Base-by-base conservation (phyloP, 2,797 vertebrate genomes). In the Argyrosomus regius region DNA sequence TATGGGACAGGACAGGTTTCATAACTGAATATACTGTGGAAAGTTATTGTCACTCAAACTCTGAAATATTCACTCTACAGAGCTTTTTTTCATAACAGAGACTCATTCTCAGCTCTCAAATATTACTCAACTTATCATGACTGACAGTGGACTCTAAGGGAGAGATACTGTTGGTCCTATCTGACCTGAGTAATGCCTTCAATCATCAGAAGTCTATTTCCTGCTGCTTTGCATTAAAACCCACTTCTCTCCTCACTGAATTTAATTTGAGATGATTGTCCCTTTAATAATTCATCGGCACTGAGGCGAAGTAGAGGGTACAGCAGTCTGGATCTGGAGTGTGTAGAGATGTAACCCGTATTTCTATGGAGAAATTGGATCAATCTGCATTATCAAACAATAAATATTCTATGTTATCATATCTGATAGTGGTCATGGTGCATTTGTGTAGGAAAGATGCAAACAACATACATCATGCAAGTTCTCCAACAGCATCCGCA, bases 201-300 rank as follows among this genome's bases (percentile, higher is more conserved):
- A 66, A 50, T 82, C 65, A 77, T 64, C 49, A 74, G 16, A 69
- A 31, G 72, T 66, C 62, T 56, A 24, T 87, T 78, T 84, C 61
- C 82, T 76, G 63, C 72, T 65, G 39, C 80, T 75, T 83, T 78
- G 52, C 83, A 90, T 91, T 82, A 84, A 85, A 89, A 70, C 45
- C 58, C 78, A 56, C 78, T 76, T 77, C 75, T 72, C 79, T 61
- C 43, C 48, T 67, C 9, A 1, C 20, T 86, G 81, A 86, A 85
- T 86, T 89, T 82, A 75, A 92, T 91, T 89, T 86, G 54, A 90
- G 60, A 87, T 69, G 88, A 92, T 87, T 88, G 67, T 24, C 7
- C 26, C 35, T 82, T 93, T 80, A 92, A 91, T 93, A 89, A 93
- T 93, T 89, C 22, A 93, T 80, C 28, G 35, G 31, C 2, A 41